Percentiles rank a stretch among this genome's conserved stretches.
These are phyloP conservation scores for Neoarius graeffei DNA, from an alignment of 2,113 vertebrate species.

Conservation along the genomic window DNA sequence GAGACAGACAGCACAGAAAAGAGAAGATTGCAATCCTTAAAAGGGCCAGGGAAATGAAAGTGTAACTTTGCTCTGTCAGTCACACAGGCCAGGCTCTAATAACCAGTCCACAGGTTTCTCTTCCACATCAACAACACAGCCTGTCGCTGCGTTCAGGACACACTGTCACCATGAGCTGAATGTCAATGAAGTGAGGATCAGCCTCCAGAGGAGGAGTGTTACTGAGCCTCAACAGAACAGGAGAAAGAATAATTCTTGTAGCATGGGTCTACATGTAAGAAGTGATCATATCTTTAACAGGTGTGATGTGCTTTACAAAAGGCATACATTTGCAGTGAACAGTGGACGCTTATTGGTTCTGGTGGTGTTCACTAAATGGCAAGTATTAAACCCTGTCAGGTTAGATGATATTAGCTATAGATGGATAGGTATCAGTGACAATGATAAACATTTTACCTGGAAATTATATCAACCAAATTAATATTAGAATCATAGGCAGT, in stretches of 20 bases:
- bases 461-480: background rate
- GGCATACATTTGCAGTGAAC: background rate
- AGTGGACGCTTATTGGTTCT: background rate
- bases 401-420: background rate
- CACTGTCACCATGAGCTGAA: slow-evolving; percentile 21
- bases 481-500: background rate
- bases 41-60: slow-evolving; percentile 27
- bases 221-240: slow-evolving; percentile 12
- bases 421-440: background rate
- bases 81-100: slow-evolving; percentile 4
- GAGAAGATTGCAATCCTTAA: slow-evolving; percentile 20
- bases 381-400: background rate
- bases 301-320: background rate
- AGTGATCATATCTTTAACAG: background rate
- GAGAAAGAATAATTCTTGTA: background rate
- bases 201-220: background rate
- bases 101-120: slow-evolving; percentile 27
- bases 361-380: background rate
- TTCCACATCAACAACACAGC: slow-evolving; percentile 30
- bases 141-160: slow-evolving; percentile 8
- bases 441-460: background rate
- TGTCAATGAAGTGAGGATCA: background rate
- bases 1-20: slow-evolving; percentile 45
- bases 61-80: slow-evolving; percentile 26
- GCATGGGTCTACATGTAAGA: background rate